A percentile compares a stretch with the other conserved stretches of the same genome.
phyloP scores from a whole-genome alignment of 2,888 invertebrate species.

The Eremobia ochroleuca region DNA sequence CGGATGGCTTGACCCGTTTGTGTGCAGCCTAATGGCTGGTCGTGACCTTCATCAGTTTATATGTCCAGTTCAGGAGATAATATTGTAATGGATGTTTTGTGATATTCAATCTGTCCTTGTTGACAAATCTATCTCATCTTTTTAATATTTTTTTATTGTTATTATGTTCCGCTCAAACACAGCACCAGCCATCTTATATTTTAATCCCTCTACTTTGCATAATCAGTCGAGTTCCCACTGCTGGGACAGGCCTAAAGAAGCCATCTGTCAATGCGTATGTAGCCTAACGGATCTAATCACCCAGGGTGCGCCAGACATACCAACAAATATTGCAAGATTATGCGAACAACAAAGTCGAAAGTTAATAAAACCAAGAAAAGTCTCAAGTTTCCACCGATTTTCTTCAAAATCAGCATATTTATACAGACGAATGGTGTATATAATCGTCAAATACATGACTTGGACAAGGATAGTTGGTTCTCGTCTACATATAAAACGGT shows the following conservation, averaged over 20 bases:
- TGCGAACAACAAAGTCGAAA: slow-evolving; percentile 20
- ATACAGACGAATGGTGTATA: slow-evolving; percentile 43
- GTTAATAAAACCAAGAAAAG: slow-evolving; percentile 34
- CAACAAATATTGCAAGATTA: slow-evolving; percentile 15
- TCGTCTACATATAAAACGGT: slow-evolving; percentile 56
- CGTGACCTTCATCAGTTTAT: slow-evolving; percentile 35
- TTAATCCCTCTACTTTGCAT: too few species aligned
- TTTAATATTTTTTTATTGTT: too few species aligned
- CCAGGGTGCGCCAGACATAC: background rate
- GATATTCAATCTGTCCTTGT: background rate
- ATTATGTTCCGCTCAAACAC: too few species aligned
- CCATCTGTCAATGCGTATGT: background rate
- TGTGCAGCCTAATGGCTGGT: slow-evolving; percentile 35
- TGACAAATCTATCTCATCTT: background rate
- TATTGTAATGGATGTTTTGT: slow-evolving; percentile 2
- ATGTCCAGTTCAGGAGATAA: slow-evolving; percentile 12
- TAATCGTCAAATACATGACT: slow-evolving; percentile 60
- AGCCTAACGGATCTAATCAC: background rate
- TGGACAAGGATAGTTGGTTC: slow-evolving; percentile 37
- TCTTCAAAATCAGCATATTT: slow-evolving; percentile 49
- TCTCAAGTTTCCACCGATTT: slow-evolving; percentile 41
- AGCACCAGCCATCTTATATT: too few species aligned
- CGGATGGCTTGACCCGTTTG: slow-evolving; percentile 39
- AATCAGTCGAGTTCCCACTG: too few species aligned
- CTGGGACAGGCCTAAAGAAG: too few species aligned